Evolutionary conservation across 2,888 invertebrate genomes (phyloP).

Genomic region (Agriopis aurantiaria): DNA sequence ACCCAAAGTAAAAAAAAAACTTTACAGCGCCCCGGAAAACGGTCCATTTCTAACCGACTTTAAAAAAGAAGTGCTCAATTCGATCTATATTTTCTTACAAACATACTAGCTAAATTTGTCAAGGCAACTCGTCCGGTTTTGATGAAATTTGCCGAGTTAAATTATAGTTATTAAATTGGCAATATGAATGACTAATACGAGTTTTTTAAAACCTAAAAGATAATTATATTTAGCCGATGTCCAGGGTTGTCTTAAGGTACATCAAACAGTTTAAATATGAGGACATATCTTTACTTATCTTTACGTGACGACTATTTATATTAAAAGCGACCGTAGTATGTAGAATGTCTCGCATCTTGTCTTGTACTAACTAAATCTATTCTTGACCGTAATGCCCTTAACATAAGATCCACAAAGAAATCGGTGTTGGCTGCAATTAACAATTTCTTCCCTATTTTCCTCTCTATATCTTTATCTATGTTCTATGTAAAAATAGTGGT

Average conservation of each 20-base stretch:
- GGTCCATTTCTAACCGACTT: too few relatives aligned
- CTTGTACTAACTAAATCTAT: slow-evolving; percentile 38
- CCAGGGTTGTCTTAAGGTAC: too few relatives aligned
- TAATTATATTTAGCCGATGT: neutral
- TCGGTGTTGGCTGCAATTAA: slow-evolving; percentile 60
- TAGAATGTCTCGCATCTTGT: slow-evolving; percentile 28
- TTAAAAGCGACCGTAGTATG: neutral
- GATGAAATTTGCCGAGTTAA: too few relatives aligned
- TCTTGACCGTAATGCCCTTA: slow-evolving; percentile 36
- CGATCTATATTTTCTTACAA: too few relatives aligned
- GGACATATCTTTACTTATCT: neutral
- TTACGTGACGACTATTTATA: slow-evolving; percentile 4
- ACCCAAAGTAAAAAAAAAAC: too few relatives aligned
- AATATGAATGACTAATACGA: too few relatives aligned
- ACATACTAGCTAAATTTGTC: too few relatives aligned
- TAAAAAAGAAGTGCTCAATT: too few relatives aligned
- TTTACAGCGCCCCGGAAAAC: too few relatives aligned
- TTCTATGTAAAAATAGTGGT: slow-evolving; percentile 40
- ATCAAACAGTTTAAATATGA: neutral
- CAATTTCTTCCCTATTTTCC: slow-evolving; percentile 33
- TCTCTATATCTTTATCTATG: slow-evolving; percentile 38
- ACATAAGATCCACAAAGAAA: slow-evolving; percentile 40
- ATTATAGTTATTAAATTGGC: too few relatives aligned
- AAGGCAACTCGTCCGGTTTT: too few relatives aligned
- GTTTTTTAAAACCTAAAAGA: too few relatives aligned